phyloP scores from a whole-genome alignment of 2,113 vertebrate species.

The Alosa alosa region DNA sequence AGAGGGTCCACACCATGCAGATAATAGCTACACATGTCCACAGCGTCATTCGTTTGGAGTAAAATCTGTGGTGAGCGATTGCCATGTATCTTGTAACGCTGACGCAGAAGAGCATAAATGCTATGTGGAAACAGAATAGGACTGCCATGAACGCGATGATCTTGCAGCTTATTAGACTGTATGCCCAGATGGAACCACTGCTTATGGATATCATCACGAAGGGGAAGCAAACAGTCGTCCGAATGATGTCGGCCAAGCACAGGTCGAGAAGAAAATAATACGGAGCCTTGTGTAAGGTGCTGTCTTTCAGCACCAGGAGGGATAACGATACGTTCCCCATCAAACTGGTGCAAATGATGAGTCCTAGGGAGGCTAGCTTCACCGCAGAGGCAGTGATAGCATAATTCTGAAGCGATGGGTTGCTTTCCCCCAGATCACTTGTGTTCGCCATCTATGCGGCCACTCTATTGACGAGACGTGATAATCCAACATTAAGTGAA shows the following conservation, averaged over 20 bases:
- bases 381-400: conserved; percentile 78
- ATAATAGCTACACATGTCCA: conserved; percentile 91
- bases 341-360: conserved; percentile 86
- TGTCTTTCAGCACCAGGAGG: conserved; percentile 86
- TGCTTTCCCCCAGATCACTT: conserved; percentile 79
- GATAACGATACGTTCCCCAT: conserved; percentile 87
- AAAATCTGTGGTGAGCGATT: conserved; percentile 94
- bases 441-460: conserved; percentile 84
- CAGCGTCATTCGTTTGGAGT: conserved; percentile 89
- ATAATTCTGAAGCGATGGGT: conserved; percentile 78
- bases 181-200: conserved; percentile 81
- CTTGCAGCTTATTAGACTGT: conserved; percentile 85
- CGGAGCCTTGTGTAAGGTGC: conserved; percentile 85
- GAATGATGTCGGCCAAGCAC: conserved; percentile 87
- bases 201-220: conserved; percentile 89
- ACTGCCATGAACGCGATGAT: conserved; percentile 89
- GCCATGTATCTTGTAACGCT: conserved; percentile 96
- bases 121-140: conserved; percentile 93
- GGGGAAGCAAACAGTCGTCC: conserved; percentile 90
- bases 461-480: conserved; percentile 48
- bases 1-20: conserved; percentile 93
- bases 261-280: conserved; percentile 95
- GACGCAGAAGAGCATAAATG: conserved; percentile 92
- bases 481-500: conserved; percentile 62
- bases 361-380: conserved; percentile 86